Percentiles rank a stretch among this genome's conserved stretches.
Conservation (phyloP, 2,888 invertebrate species). For the Drosophila parthenogenetica region DNA sequence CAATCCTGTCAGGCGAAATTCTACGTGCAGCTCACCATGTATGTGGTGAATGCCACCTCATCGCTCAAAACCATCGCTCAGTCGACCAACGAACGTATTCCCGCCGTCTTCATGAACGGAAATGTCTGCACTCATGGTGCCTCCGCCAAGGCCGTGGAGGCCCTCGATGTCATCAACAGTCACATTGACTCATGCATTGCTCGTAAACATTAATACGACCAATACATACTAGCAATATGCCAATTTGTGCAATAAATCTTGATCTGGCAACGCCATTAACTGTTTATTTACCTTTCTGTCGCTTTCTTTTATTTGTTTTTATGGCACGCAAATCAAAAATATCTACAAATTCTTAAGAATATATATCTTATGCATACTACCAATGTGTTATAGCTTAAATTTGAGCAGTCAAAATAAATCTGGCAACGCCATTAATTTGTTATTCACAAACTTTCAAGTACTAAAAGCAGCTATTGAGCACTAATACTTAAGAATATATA, state of each 20-base stretch:
- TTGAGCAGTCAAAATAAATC: neutral
- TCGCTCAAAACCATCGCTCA: slow-evolving; percentile 72
- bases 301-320: no score
- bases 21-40: slow-evolving; percentile 60
- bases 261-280: neutral
- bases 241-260: neutral
- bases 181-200: slow-evolving; percentile 61
- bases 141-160: slow-evolving; percentile 60
- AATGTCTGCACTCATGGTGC: slow-evolving; percentile 69
- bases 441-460: no score
- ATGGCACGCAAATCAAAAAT: no score
- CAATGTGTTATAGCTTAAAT: no score
- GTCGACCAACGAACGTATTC: slow-evolving; percentile 66
- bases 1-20: slow-evolving; percentile 63
- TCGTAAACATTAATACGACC: neutral
- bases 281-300: neutral
- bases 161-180: slow-evolving; percentile 53
- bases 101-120: slow-evolving; percentile 65
- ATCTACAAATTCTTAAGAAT: no score
- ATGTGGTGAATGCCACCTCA: slow-evolving; percentile 52
- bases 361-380: no score
- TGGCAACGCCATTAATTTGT: no score
- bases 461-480: no score
- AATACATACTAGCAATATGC: slow-evolving; percentile 7
- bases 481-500: no score